Percentiles rank a stretch among this genome's conserved stretches.
Conservation (phyloP, 1,140 invertebrate genomes). For the Platyura marginata region DNA sequence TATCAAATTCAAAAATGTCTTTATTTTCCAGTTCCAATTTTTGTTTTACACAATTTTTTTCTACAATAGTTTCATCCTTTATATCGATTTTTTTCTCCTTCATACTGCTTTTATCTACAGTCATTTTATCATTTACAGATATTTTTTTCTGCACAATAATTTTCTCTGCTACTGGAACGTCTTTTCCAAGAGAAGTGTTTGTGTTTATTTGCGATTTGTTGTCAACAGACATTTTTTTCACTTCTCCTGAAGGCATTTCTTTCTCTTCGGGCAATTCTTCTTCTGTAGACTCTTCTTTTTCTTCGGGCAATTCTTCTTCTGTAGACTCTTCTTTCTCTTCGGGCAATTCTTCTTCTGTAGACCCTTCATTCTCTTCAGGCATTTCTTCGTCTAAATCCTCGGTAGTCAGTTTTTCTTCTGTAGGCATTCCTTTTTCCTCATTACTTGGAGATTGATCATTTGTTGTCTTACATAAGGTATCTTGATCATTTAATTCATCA, state of each 20-base stretch:
- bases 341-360: background rate
- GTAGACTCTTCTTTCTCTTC: background rate
- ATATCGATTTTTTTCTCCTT: too few species aligned
- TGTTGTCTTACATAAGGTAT: too few species aligned
- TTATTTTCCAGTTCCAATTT: too few species aligned
- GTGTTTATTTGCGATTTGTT: background rate
- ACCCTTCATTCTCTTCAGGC: background rate
- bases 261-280: background rate
- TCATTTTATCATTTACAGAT: too few species aligned
- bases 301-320: conserved; percentile 1
- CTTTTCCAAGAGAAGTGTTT: too few species aligned
- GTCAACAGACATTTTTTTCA: background rate
- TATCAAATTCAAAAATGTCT: too few species aligned
- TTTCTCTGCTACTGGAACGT: too few species aligned
- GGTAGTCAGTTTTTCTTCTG: background rate
- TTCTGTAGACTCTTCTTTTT: background rate
- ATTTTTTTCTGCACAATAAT: too few species aligned
- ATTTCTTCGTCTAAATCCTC: background rate
- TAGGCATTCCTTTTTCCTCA: background rate
- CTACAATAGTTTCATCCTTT: too few species aligned
- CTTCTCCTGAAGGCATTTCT: background rate
- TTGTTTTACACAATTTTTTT: too few species aligned
- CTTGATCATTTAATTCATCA: too few species aligned
- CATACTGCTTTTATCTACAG: too few species aligned
- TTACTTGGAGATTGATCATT: background rate